These are phyloP conservation scores for Philonicus albiceps DNA, from an alignment of 2,888 invertebrate species.

Conservation along the genomic window DNA sequence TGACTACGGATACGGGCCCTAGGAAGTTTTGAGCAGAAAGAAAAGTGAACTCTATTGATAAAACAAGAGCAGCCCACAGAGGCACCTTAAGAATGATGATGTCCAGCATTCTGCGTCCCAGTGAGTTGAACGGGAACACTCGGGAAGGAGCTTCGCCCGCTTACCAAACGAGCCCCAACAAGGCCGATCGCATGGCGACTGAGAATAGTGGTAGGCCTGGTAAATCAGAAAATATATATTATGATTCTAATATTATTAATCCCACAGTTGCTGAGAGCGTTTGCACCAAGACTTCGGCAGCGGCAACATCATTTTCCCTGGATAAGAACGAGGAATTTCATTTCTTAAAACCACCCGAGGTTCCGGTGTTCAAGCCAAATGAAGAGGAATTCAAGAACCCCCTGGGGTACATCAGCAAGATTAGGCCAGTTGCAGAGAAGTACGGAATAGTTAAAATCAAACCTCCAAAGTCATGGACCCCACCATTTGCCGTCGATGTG, in stretches of 20 bases:
- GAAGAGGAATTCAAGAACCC: conserved; percentile 97
- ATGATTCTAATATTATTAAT: not conserved
- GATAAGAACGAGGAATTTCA: conserved; percentile 76
- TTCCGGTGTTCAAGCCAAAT: conserved; percentile 94
- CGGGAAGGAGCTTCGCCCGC: not conserved
- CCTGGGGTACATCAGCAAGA: conserved; percentile 94
- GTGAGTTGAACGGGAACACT: conserved; percentile 9
- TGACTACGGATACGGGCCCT: not conserved
- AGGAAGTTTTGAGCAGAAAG: not conserved
- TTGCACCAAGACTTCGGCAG: not conserved
- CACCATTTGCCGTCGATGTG: conserved; percentile 93
- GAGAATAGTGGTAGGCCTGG: not conserved
- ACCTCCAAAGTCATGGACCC: conserved; percentile 77
- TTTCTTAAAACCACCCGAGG: conserved; percentile 87
- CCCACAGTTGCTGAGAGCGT: not conserved
- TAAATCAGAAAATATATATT: not conserved
- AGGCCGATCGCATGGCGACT: not conserved
- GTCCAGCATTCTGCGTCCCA: conserved; percentile 7
- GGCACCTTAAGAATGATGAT: not conserved
- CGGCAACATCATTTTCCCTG: conserved; percentile 58
- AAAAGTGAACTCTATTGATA: not conserved
- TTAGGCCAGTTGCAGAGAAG: conserved; percentile 92
- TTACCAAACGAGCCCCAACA: not conserved
- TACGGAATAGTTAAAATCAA: conserved; percentile 98
- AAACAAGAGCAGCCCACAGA: not conserved